phyloP scores from a whole-genome alignment of 2,888 invertebrate species.

The Yponomeuta plumbellus region DNA sequence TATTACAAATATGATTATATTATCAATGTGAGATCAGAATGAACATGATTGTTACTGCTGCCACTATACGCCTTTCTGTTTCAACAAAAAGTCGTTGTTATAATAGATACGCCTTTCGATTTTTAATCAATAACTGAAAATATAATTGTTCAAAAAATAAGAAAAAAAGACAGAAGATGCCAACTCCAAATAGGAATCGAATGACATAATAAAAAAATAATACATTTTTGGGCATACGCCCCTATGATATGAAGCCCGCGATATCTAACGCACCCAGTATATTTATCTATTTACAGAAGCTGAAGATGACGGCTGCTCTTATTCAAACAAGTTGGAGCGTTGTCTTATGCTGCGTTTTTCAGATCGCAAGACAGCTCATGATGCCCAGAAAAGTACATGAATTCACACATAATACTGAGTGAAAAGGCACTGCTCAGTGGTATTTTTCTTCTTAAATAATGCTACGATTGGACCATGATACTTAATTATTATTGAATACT shows the following conservation, averaged over 20 bases:
- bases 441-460: background rate
- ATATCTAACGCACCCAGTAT: background rate
- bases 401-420: background rate
- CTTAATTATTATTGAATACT: background rate
- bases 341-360: slow-evolving; percentile 62
- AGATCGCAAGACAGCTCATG: slow-evolving; percentile 40
- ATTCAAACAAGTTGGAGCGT: slow-evolving; percentile 63
- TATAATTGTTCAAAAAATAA: no score
- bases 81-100: no score
- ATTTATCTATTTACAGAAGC: slow-evolving; percentile 43
- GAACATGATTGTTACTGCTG: no score
- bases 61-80: no score
- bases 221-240: no score
- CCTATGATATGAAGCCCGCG: background rate
- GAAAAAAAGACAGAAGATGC: no score
- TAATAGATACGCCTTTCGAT: no score
- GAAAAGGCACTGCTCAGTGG: background rate
- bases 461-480: background rate
- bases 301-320: slow-evolving; percentile 68
- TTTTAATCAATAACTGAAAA: no score
- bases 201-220: no score
- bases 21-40: no score
- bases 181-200: no score
- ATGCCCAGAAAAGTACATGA: slow-evolving; percentile 6
- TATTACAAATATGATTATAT: no score